These are phyloP conservation scores for Rhamnusium bicolor DNA, from an alignment of 2,888 invertebrate genomes.

Conservation along the genomic window DNA sequence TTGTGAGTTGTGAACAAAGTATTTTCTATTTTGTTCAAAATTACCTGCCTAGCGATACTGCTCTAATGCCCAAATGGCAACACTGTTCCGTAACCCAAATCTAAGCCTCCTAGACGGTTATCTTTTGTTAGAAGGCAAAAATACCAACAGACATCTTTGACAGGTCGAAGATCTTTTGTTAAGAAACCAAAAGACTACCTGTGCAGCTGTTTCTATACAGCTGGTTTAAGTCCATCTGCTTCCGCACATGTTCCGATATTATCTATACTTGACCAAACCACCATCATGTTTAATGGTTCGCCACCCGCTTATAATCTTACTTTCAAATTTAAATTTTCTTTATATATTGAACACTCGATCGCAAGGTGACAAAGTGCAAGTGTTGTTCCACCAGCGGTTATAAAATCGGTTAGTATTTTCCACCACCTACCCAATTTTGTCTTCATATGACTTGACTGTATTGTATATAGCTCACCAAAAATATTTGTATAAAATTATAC, in stretches of 20 bases:
- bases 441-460: neutral
- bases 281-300: slow-evolving; percentile 29
- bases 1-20: neutral
- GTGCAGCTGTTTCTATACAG: slow-evolving; percentile 64
- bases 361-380: slow-evolving; percentile 1
- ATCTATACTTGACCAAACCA: slow-evolving; percentile 36
- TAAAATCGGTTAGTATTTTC: neutral
- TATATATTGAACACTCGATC: slow-evolving; percentile 11
- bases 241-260: slow-evolving; percentile 62
- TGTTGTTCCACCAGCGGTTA: neutral
- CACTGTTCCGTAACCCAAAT: slow-evolving; percentile 14
- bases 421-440: neutral
- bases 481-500: no score
- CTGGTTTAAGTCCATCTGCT: slow-evolving; percentile 68
- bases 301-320: slow-evolving; percentile 39
- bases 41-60: slow-evolving; percentile 1
- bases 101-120: slow-evolving; percentile 28
- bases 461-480: neutral
- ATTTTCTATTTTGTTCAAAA: neutral
- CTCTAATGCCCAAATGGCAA: neutral
- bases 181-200: slow-evolving; percentile 48
- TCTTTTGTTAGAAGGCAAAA: slow-evolving; percentile 26
- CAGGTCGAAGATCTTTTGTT: slow-evolving; percentile 46
- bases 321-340: slow-evolving; percentile 29
- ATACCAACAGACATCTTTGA: slow-evolving; percentile 29